These are phyloP conservation scores for Corythoichthys intestinalis DNA, from an alignment of 2,113 vertebrate genomes.

Conservation along the genomic window DNA sequence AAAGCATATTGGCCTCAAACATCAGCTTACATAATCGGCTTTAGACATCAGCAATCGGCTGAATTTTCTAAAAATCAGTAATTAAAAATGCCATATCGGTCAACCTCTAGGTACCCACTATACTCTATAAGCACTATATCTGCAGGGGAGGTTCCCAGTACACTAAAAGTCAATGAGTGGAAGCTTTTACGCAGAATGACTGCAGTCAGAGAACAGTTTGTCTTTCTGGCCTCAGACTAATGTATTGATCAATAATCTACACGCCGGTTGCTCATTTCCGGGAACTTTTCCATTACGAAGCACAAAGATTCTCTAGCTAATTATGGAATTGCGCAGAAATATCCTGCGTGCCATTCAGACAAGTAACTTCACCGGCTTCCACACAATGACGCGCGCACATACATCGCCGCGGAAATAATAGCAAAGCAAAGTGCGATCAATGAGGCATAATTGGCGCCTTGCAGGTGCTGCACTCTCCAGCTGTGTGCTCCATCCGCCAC, in stretches of 20 bases:
- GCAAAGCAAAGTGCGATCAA: conserved; percentile 4
- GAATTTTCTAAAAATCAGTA: too few relatives aligned
- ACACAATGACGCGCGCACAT: not conserved
- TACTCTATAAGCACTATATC: not conserved
- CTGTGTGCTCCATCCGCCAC: not conserved
- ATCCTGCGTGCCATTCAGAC: too few relatives aligned
- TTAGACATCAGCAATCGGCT: too few relatives aligned
- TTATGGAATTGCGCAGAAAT: conserved; percentile 29
- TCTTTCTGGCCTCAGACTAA: conserved; percentile 38
- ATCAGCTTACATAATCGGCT: too few relatives aligned
- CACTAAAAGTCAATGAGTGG: conserved; percentile 19
- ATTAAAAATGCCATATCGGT: too few relatives aligned
- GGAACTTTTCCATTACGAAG: conserved; percentile 42
- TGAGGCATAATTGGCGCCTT: conserved; percentile 5
- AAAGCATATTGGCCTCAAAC: too few relatives aligned
- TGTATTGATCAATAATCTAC: conserved; percentile 54
- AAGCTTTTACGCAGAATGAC: conserved; percentile 28
- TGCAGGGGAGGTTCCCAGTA: not conserved
- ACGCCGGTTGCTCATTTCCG: conserved; percentile 29
- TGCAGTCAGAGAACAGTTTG: conserved; percentile 26
- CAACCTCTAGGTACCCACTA: too few relatives aligned
- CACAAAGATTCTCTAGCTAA: conserved; percentile 29
- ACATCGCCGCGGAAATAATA: not conserved
- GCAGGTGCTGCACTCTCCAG: conserved; percentile 8
- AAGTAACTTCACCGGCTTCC: not conserved